phyloP scores from a whole-genome alignment of 2,797 vertebrate genomes.

The Danio jaintianensis region DNA sequence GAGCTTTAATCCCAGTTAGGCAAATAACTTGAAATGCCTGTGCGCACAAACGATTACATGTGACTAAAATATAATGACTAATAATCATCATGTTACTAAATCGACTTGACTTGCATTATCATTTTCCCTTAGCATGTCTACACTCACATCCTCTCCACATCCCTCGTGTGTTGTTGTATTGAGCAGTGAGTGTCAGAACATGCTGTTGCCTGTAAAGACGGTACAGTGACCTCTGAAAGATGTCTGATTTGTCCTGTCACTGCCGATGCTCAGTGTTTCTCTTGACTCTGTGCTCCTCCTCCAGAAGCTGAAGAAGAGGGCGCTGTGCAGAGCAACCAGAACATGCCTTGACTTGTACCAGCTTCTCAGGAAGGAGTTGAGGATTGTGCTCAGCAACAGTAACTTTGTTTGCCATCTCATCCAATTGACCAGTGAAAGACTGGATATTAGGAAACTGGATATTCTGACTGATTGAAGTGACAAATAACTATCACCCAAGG shows the following conservation, averaged over 20 bases:
- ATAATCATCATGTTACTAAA: background rate
- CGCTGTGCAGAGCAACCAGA: slow-evolving; percentile 75
- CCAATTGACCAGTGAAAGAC: slow-evolving; percentile 66
- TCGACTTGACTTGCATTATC: background rate
- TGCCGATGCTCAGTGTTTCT: slow-evolving; percentile 24
- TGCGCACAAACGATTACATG: background rate
- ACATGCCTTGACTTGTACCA: slow-evolving; percentile 84
- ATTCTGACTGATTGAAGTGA: slow-evolving; percentile 11
- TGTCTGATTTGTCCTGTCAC: slow-evolving; percentile 42
- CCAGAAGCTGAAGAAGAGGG: slow-evolving; percentile 66
- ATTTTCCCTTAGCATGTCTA: background rate
- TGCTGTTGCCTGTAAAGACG: slow-evolving; percentile 10
- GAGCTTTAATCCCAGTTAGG: background rate
- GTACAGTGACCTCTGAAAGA: slow-evolving; percentile 9
- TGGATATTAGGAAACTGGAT: slow-evolving; percentile 33
- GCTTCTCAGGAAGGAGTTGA: slow-evolving; percentile 64
- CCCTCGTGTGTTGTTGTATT: slow-evolving; percentile 1
- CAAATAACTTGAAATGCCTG: background rate
- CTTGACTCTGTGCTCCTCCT: slow-evolving; percentile 64
- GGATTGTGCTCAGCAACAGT: slow-evolving; percentile 70
- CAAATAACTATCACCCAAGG: background rate
- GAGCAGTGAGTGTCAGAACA: background rate
- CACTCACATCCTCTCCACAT: background rate
- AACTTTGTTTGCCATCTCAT: slow-evolving; percentile 51
- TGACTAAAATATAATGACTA: background rate